phyloP scores from a whole-genome alignment of 37 sponge, comb jelly and placozoan genomes.

The Haliclona indistincta region DNA sequence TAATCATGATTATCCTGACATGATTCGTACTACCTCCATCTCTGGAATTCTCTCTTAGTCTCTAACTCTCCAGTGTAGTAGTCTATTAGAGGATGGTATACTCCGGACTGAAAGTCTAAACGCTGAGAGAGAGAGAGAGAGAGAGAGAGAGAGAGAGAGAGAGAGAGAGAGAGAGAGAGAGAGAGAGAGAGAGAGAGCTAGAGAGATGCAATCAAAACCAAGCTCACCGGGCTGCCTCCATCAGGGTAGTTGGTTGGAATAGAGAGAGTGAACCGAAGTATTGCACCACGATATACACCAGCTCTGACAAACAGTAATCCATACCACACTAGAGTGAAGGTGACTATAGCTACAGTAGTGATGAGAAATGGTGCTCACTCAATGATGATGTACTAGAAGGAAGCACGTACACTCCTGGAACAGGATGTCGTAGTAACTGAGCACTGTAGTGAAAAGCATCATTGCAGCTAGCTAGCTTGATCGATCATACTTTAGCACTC shows the following conservation, averaged over 20 bases:
- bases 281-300: conserved; percentile 68
- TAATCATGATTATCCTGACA: not conserved
- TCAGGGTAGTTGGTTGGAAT: conserved; percentile 76
- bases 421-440: conserved; percentile 53
- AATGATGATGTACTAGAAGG: conserved; percentile 60
- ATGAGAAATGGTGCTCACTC: conserved; percentile 23
- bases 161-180: conserved; percentile 3
- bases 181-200: conserved; percentile 4
- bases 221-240: conserved; percentile 83
- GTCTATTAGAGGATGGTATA: conserved; percentile 74
- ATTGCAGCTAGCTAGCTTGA: not conserved
- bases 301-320: conserved; percentile 63
- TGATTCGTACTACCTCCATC: conserved; percentile 46
- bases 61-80: conserved; percentile 70
- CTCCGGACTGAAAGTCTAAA: conserved; percentile 68
- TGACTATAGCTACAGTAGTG: not conserved
- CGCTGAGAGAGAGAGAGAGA: conserved; percentile 20
- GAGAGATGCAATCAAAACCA: not conserved
- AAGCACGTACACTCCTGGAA: conserved; percentile 69
- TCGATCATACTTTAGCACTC: not conserved
- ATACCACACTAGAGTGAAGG: conserved; percentile 63
- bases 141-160: not conserved
- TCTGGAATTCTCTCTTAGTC: conserved; percentile 58
- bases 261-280: conserved; percentile 73
- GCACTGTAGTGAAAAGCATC: conserved; percentile 16